Percentiles rank a stretch among this genome's conserved stretches.
phyloP scores from a whole-genome alignment of 2,888 invertebrate genomes.

The Junonia oenone region DNA sequence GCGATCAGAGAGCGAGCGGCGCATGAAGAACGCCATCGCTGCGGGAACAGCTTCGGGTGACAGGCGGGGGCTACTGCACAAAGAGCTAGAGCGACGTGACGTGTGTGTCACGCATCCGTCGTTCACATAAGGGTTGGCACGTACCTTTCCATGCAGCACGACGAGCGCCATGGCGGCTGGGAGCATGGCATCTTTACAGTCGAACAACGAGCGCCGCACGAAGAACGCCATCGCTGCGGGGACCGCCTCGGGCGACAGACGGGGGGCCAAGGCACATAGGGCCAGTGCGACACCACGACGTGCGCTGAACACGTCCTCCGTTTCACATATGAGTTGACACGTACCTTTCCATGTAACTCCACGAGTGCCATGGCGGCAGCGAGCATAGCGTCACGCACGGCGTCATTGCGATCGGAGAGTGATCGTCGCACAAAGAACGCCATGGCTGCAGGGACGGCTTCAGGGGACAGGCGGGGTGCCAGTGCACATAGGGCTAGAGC shows the following conservation, averaged over 20 bases:
- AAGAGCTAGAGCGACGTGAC: too few species aligned
- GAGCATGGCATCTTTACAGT: constrained; percentile 93
- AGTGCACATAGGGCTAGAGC: constrained; percentile 90
- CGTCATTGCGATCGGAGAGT: constrained; percentile 90
- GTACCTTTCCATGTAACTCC: constrained; percentile 93
- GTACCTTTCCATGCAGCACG: constrained; percentile 93
- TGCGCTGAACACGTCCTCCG: too few species aligned
- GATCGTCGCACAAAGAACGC: constrained; percentile 92
- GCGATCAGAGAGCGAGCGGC: too few species aligned
- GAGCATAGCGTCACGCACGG: constrained; percentile 93
- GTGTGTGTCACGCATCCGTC: too few species aligned
- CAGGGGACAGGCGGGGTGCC: constrained; percentile 84
- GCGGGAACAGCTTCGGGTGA: too few species aligned
- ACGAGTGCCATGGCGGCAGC: constrained; percentile 95
- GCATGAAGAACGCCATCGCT: too few species aligned
- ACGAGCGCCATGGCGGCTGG: constrained; percentile 95
- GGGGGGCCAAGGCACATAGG: too few species aligned
- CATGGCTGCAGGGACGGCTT: constrained; percentile 84
- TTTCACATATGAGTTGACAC: not conserved
- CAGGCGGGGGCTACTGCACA: too few species aligned
- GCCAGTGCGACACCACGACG: too few species aligned
- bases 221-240: constrained; percentile 87
- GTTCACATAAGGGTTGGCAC: too few species aligned
- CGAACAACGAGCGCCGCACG: constrained; percentile 91
- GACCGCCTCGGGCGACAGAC: constrained; percentile 84